Conservation (phyloP, 2,113 vertebrate species). For the Amia ocellicauda region DNA sequence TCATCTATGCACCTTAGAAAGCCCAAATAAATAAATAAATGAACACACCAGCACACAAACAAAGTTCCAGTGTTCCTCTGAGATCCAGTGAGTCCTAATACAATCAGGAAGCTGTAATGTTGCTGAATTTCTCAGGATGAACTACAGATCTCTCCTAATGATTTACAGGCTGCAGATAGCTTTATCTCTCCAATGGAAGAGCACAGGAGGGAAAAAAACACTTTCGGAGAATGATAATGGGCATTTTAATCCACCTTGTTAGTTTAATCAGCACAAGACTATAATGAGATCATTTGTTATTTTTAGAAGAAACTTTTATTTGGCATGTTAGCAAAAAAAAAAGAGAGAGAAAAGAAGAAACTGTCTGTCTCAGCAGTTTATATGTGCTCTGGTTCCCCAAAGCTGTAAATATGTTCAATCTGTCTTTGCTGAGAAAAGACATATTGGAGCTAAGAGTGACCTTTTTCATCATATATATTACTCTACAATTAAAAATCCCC, state of each 20-base stretch:
- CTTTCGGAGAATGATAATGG: not conserved
- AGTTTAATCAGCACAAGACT: not conserved
- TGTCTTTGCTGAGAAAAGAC: too few relatives aligned
- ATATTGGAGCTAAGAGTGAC: too few relatives aligned
- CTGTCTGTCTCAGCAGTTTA: too few relatives aligned
- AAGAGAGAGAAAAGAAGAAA: too few relatives aligned
- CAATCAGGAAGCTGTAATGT: not conserved
- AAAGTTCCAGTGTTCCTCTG: too few relatives aligned
- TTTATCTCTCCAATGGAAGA: not conserved
- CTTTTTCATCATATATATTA: too few relatives aligned
- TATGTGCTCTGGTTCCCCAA: too few relatives aligned
- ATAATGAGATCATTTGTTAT: conserved; percentile 9
- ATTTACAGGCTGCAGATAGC: conserved; percentile 2
- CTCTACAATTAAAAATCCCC: too few relatives aligned
- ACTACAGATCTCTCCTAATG: not conserved
- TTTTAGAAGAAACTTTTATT: conserved; percentile 9
- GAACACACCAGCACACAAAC: too few relatives aligned
- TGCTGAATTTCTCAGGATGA: not conserved
- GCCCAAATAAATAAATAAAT: too few relatives aligned
- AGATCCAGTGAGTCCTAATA: not conserved
- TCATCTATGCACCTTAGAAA: not conserved
- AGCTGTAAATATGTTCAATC: too few relatives aligned
- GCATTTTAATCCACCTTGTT: not conserved
- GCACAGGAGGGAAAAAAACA: not conserved
- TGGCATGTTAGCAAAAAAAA: not conserved